Base-by-base conservation (phyloP, 2,888 invertebrate species). In the Plagodis dolabraria region DNA sequence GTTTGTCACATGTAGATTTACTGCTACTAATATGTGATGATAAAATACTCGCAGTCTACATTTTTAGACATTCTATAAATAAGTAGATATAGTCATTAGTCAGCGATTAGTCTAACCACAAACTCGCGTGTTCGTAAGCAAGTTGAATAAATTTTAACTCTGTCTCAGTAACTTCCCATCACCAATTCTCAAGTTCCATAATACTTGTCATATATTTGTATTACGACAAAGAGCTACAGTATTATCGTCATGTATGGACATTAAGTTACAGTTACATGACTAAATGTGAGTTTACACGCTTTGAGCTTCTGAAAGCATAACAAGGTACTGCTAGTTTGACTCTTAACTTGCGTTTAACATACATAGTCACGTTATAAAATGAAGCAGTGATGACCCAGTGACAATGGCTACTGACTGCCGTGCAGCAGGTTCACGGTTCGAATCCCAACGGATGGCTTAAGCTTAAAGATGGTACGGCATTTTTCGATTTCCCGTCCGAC, bases 21-120 rank as follows among this genome's bases (percentile, higher is more conserved):
- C n/a, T n/a, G n/a, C n/a, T n/a, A n/a, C n/a, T n/a, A n/a, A n/a
- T n/a, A n/a, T n/a, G n/a, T n/a, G n/a, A n/a, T n/a, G n/a, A n/a
- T n/a, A n/a, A n/a, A n/a, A n/a, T n/a, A n/a, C n/a, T n/a, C n/a
- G n/a, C n/a, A 22, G 22, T 22, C 22, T 22, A 22, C 22, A 22
- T 22, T 2, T 22, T 22, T 22, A 22, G 22, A 22, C 22, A 22
- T 22, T 22, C 22, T 22, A 2, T 22, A 22, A n/a, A n/a, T n/a
- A n/a, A n/a, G n/a, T n/a, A n/a, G n/a, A 5, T 57, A 34, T 50
- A 49, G 83, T 81, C 87, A 87, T 88, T 85, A 88, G 85, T 86
- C 82, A 70, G 75, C 85, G 83, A 87, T 87, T 87, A 86, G 78
- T 72, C 68, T 74, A 70, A 59, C 63, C 57, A 51, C 49, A 50